Conservation (phyloP, 2,888 invertebrate species). For the Euzophera pinguis region DNA sequence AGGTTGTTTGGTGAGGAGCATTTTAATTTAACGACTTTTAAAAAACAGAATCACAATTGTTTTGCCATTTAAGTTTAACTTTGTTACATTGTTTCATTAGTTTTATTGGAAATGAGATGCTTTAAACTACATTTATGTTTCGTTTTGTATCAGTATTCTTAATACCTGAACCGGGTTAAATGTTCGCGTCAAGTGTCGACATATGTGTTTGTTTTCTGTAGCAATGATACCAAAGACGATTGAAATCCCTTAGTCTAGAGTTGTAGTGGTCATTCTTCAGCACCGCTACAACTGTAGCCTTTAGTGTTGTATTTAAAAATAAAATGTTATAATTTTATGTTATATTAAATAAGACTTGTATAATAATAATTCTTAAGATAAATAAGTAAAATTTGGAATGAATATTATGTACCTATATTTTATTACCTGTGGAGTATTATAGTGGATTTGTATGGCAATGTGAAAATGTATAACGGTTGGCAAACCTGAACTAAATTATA, state of each 20-base stretch:
- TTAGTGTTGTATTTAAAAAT: constrained; percentile 62
- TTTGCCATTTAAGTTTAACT: constrained; percentile 55
- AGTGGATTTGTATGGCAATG: constrained; percentile 24
- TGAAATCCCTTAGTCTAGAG: constrained; percentile 70
- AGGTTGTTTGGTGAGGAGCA: not conserved
- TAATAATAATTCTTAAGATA: constrained; percentile 54
- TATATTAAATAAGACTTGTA: constrained; percentile 70
- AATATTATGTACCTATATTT: constrained; percentile 54
- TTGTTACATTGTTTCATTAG: constrained; percentile 67
- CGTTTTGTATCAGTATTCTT: constrained; percentile 68
- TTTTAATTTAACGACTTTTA: constrained; percentile 20
- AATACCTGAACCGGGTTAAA: constrained; percentile 34
- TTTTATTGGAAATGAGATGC: constrained; percentile 58
- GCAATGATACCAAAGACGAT: constrained; percentile 78
- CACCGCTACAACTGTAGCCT: constrained; percentile 43
- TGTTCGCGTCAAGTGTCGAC: constrained; percentile 50
- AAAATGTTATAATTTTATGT: constrained; percentile 62
- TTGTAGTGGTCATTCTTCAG: constrained; percentile 40
- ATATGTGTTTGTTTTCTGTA: constrained; percentile 54
- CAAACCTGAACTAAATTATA: not conserved
- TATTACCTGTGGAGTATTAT: constrained; percentile 72
- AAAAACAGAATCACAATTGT: constrained; percentile 36
- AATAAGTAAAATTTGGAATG: constrained; percentile 51
- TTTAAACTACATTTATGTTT: constrained; percentile 69
- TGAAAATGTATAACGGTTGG: constrained; percentile 1